Percentiles rank a stretch among this genome's conserved stretches.
Conservation (phyloP, 2,797 vertebrate genomes). For the Jordanella pulchra region DNA sequence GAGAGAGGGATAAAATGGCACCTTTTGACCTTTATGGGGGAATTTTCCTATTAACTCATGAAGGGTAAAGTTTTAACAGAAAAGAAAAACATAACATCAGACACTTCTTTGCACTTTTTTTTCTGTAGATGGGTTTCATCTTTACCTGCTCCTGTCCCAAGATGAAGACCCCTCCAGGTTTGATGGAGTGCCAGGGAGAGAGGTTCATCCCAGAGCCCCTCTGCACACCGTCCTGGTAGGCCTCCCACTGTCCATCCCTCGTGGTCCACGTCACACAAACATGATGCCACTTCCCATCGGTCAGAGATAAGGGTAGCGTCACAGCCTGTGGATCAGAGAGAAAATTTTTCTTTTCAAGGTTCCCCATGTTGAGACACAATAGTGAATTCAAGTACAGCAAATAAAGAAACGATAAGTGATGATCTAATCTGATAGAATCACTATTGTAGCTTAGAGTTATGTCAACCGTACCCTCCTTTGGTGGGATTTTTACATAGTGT, state of each 20-base stretch:
- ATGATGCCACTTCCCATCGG: constrained; percentile 86
- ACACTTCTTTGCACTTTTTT: not conserved
- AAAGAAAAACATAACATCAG: not conserved
- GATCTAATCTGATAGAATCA: not conserved
- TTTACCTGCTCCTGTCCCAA: constrained; percentile 88
- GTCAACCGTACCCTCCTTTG: too few species aligned
- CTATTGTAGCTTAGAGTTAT: too few species aligned
- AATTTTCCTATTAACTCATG: not conserved
- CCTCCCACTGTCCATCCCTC: constrained; percentile 84
- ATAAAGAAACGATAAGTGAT: not conserved
- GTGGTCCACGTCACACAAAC: constrained; percentile 87
- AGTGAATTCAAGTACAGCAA: not conserved
- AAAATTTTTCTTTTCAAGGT: not conserved
- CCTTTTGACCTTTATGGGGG: not conserved
- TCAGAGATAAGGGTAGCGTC: constrained; percentile 77
- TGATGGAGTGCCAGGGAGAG: constrained; percentile 84
- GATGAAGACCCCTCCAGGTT: constrained; percentile 85
- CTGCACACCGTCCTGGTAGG: constrained; percentile 80
- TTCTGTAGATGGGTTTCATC: not conserved
- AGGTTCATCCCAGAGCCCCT: constrained; percentile 76
- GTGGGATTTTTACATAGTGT: too few species aligned
- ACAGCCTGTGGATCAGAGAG: constrained; percentile 67
- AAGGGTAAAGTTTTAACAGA: not conserved
- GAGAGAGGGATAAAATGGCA: not conserved
- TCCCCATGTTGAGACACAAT: not conserved